Conservation (phyloP, 2,113 vertebrate species). For the Gymnarchus niloticus region DNA sequence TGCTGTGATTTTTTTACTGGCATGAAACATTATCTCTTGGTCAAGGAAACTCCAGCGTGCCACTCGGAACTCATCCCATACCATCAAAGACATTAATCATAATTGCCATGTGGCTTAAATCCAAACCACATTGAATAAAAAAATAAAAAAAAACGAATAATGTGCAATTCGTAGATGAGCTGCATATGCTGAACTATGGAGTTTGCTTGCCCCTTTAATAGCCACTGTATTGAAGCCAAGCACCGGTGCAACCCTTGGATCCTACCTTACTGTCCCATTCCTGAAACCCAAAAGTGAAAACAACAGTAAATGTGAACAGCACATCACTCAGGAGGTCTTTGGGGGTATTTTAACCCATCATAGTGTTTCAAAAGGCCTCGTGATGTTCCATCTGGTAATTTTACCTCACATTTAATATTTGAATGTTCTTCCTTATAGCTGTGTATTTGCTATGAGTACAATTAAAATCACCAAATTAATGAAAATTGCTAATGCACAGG, state of each 20-base stretch:
- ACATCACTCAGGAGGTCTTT: too few species aligned
- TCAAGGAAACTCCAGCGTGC: slow-evolving; percentile 31
- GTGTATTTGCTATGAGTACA: too few species aligned
- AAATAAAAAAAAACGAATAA: slow-evolving; percentile 53
- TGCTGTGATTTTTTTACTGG: slow-evolving; percentile 12
- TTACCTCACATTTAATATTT: too few species aligned
- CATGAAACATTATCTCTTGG: slow-evolving; percentile 34
- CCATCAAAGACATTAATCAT: slow-evolving; percentile 50
- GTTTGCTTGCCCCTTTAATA: slow-evolving; percentile 34
- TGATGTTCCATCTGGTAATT: too few species aligned
- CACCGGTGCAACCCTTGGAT: neutral
- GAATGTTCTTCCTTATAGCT: too few species aligned
- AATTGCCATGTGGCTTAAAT: slow-evolving; percentile 45
- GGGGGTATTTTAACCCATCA: too few species aligned
- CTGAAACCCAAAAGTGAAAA: neutral
- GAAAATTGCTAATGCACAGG: too few species aligned
- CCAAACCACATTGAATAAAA: slow-evolving; percentile 49
- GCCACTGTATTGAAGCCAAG: neutral
- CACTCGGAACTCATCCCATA: slow-evolving; percentile 41
- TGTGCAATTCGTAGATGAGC: slow-evolving; percentile 31
- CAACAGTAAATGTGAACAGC: too few species aligned
- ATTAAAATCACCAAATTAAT: too few species aligned
- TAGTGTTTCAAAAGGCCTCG: too few species aligned
- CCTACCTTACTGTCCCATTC: neutral
- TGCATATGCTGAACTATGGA: slow-evolving; percentile 32